These are phyloP conservation scores for Euthynnus affinis DNA, from an alignment of 2,797 vertebrate species.

Conservation along the genomic window DNA sequence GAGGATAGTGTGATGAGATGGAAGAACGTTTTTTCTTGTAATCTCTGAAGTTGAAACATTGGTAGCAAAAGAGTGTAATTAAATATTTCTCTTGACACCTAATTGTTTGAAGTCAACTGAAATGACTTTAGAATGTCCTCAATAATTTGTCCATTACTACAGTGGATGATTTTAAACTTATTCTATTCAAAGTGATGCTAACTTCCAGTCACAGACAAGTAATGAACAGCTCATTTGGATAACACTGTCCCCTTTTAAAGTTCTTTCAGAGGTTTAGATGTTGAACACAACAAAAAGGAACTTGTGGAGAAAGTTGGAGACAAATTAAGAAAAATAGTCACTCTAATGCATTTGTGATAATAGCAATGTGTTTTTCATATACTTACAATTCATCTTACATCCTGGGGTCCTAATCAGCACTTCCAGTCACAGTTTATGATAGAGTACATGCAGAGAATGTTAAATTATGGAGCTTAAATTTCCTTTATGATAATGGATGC, in stretches of 20 bases:
- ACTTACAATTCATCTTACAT: slow-evolving; percentile 16
- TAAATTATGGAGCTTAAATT: slow-evolving; percentile 25
- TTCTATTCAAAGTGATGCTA: neutral
- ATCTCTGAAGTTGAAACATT: neutral
- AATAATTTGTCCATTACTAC: neutral
- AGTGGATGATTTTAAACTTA: neutral
- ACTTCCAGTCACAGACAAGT: neutral
- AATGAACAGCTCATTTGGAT: neutral
- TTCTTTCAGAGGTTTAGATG: neutral
- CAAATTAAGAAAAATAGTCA: slow-evolving; percentile 7
- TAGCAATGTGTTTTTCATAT: slow-evolving; percentile 3
- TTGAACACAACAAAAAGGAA: slow-evolving; percentile 4
- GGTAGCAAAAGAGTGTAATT: neutral
- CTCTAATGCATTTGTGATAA: neutral
- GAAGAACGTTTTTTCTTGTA: neutral
- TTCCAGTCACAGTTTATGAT: slow-evolving; percentile 12
- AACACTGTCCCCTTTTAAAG: neutral
- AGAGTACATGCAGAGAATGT: slow-evolving; percentile 6
- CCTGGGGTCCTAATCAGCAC: neutral
- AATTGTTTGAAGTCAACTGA: neutral
- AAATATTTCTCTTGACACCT: neutral
- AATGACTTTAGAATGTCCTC: neutral
- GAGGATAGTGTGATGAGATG: neutral
- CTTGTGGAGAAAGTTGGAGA: neutral
- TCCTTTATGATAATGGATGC: slow-evolving; percentile 22